phyloP scores from a whole-genome alignment of 2,113 vertebrate species.

The Fukomys damarensis region DNA sequence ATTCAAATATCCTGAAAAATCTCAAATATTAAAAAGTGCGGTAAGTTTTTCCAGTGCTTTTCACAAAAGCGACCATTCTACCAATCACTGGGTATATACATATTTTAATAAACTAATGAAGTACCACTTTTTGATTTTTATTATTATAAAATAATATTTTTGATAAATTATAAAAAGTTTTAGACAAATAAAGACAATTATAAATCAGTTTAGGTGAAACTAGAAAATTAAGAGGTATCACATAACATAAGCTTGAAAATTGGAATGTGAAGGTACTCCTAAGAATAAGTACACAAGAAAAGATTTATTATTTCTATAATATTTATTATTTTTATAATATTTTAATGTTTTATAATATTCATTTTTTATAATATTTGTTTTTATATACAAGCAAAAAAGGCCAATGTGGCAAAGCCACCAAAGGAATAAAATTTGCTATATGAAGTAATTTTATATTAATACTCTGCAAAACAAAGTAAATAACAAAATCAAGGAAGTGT shows the following conservation, averaged over 20 bases:
- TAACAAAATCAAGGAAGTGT: background rate
- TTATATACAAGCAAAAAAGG: background rate
- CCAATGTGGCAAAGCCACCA: background rate
- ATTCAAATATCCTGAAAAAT: background rate
- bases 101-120: background rate
- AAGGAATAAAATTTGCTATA: background rate
- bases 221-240: background rate
- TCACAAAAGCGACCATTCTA: background rate
- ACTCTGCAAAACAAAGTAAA: conserved; percentile 2
- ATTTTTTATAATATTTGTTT: background rate
- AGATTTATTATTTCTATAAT: too few relatives aligned
- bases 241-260: background rate
- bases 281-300: background rate
- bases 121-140: background rate
- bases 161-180: background rate
- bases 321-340: too few relatives aligned
- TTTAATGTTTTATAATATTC: too few relatives aligned
- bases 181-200: background rate
- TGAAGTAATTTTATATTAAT: background rate
- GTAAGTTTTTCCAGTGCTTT: background rate
- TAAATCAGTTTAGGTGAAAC: background rate
- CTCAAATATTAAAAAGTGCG: background rate
- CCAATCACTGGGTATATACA: background rate
- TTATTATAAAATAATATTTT: background rate
- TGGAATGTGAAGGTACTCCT: background rate